Evolutionary conservation across 2,113 vertebrate species (phyloP).

Genomic region (Amblyornis subalaris): DNA sequence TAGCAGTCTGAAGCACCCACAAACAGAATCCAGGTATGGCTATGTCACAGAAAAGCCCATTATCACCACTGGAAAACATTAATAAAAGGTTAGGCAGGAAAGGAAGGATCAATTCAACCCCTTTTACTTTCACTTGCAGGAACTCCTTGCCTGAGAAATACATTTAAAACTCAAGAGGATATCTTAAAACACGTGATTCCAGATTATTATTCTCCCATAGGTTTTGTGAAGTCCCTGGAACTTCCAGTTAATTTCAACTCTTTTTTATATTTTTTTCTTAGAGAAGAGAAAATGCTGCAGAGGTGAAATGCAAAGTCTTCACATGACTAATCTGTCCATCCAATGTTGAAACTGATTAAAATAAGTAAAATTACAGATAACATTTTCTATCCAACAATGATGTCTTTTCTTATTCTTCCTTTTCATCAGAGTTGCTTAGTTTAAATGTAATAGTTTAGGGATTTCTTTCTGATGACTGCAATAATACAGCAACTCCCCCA

Average conservation of each 20-base stretch:
- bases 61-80: neutral
- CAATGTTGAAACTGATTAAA: neutral
- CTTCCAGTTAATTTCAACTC: neutral
- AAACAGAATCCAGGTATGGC: neutral
- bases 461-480: neutral
- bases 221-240: neutral
- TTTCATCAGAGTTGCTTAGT: neutral
- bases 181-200: neutral
- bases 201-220: neutral
- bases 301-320: neutral
- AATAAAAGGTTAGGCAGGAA: neutral
- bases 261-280: neutral
- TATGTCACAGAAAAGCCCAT: neutral
- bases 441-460: neutral
- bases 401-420: neutral
- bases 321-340: neutral
- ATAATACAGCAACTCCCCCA: neutral
- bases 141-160: neutral
- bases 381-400: neutral
- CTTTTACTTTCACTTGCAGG: neutral
- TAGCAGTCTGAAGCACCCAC: neutral
- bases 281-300: neutral
- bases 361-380: neutral
- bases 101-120: neutral
- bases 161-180: neutral